Conservation (phyloP, 2,113 vertebrate genomes). For the Oncorhynchus clarkii region DNA sequence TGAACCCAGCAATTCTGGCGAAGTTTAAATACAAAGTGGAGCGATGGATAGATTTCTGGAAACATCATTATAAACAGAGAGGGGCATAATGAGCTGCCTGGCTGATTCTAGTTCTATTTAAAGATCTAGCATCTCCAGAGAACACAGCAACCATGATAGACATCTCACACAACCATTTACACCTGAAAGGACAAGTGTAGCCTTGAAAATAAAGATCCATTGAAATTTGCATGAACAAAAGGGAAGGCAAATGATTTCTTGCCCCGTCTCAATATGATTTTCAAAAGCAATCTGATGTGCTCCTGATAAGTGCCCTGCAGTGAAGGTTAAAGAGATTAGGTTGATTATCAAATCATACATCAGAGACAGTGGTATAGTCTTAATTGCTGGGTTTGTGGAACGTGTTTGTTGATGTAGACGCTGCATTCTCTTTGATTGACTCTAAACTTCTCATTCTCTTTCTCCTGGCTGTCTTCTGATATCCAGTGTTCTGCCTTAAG, state of each 20-base stretch:
- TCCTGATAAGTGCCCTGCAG: constrained; percentile 45
- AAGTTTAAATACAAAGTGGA: constrained; percentile 57
- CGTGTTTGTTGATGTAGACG: constrained; percentile 44
- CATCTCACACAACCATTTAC: constrained; percentile 43
- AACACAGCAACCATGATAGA: constrained; percentile 43
- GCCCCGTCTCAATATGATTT: constrained; percentile 46
- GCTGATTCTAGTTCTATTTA: constrained; percentile 54
- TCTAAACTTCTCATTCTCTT: constrained; percentile 21
- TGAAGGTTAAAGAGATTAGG: constrained; percentile 65
- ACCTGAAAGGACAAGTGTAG: constrained; percentile 56
- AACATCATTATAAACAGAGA: constrained; percentile 58
- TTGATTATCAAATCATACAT: constrained; percentile 66
- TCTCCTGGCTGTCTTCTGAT: constrained; percentile 16
- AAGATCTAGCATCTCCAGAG: constrained; percentile 40
- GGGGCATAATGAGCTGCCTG: constrained; percentile 32
- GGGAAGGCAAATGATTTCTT: constrained; percentile 43
- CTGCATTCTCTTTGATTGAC: constrained; percentile 22
- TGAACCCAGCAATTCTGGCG: constrained; percentile 48
- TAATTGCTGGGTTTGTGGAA: constrained; percentile 44
- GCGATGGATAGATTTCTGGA: constrained; percentile 51
- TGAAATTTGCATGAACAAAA: constrained; percentile 53
- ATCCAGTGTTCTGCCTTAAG: constrained; percentile 36
- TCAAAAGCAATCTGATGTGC: constrained; percentile 49
- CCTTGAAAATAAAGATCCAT: constrained; percentile 44
- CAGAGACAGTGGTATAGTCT: constrained; percentile 42